These are phyloP conservation scores for Elysia crispata DNA, from an alignment of 2,888 invertebrate genomes.

Conservation along the genomic window DNA sequence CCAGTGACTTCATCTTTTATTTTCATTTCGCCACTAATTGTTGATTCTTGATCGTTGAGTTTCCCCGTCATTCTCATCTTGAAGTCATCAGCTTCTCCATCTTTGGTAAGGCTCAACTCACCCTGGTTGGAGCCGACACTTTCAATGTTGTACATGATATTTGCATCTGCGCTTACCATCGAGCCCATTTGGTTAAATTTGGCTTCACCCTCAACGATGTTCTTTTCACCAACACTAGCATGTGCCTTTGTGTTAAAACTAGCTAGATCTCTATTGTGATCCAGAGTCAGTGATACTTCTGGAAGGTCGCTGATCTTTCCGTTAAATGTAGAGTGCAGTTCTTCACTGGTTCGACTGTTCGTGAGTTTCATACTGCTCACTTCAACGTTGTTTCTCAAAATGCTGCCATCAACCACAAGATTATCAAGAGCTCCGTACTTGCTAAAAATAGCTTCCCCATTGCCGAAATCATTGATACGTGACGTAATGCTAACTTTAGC, in stretches of 20 bases:
- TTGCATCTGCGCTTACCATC: background rate
- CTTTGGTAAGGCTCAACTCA: background rate
- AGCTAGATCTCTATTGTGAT: slow-evolving; percentile 10
- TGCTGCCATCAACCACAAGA: background rate
- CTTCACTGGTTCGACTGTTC: background rate
- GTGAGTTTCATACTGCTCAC: slow-evolving; percentile 13
- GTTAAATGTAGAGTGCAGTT: background rate
- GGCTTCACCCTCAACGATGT: background rate
- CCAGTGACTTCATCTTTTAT: slow-evolving; percentile 34
- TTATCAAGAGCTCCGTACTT: slow-evolving; percentile 3
- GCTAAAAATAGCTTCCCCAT: slow-evolving; percentile 10
- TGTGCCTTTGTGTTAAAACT: slow-evolving; percentile 24
- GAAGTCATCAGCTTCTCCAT: slow-evolving; percentile 30
- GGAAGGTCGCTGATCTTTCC: background rate
- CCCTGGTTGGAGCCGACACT: background rate
- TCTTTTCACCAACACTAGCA: background rate
- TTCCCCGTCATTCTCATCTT: background rate
- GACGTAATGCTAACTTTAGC: background rate
- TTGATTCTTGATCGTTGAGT: background rate
- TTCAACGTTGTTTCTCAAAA: slow-evolving; percentile 9
- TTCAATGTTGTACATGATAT: background rate
- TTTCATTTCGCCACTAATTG: slow-evolving; percentile 6
- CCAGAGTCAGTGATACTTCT: slow-evolving; percentile 6
- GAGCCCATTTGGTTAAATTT: background rate
- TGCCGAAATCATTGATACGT: slow-evolving; percentile 16